Evolutionary conservation across 2,113 vertebrate genomes (phyloP).

Genomic region (Chaenocephalus aceratus): DNA sequence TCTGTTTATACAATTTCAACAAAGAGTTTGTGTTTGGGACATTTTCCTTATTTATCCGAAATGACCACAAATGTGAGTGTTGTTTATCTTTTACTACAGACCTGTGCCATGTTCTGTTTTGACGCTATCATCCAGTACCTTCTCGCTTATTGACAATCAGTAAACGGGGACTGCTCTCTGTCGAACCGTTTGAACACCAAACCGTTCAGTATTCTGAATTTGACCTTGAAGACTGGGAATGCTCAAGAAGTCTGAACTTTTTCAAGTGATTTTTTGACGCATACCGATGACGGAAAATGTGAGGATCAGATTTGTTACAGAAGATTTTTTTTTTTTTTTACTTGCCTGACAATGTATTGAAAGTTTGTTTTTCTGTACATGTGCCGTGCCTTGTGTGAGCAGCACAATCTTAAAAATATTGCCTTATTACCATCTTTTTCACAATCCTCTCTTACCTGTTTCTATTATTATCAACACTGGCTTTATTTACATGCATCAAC

Average conservation of each 20-base stretch:
- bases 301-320: slow-evolving; percentile 33
- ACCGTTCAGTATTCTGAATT: slow-evolving; percentile 60
- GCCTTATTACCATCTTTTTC: not conserved
- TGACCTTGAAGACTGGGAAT: not conserved
- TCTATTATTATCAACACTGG: not conserved
- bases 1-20: slow-evolving; percentile 54
- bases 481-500: slow-evolving; percentile 44
- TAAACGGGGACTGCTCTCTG: slow-evolving; percentile 36
- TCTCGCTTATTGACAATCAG: slow-evolving; percentile 78
- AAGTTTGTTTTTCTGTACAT: slow-evolving; percentile 43
- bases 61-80: slow-evolving; percentile 52
- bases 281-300: slow-evolving; percentile 28
- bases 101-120: slow-evolving; percentile 38
- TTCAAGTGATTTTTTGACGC: not conserved
- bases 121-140: slow-evolving; percentile 33
- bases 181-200: slow-evolving; percentile 43
- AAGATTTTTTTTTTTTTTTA: slow-evolving; percentile 13
- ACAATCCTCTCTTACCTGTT: slow-evolving; percentile 21
- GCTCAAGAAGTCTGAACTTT: slow-evolving; percentile 15
- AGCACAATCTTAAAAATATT: slow-evolving; percentile 55
- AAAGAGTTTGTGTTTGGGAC: slow-evolving; percentile 57
- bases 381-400: slow-evolving; percentile 56
- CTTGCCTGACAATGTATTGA: slow-evolving; percentile 59
- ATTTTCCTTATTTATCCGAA: slow-evolving; percentile 65
- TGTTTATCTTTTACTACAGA: slow-evolving; percentile 32